These are phyloP conservation scores for Scaptomyza caliginosa DNA, from an alignment of 2,888 invertebrate genomes.

Conservation along the genomic window DNA sequence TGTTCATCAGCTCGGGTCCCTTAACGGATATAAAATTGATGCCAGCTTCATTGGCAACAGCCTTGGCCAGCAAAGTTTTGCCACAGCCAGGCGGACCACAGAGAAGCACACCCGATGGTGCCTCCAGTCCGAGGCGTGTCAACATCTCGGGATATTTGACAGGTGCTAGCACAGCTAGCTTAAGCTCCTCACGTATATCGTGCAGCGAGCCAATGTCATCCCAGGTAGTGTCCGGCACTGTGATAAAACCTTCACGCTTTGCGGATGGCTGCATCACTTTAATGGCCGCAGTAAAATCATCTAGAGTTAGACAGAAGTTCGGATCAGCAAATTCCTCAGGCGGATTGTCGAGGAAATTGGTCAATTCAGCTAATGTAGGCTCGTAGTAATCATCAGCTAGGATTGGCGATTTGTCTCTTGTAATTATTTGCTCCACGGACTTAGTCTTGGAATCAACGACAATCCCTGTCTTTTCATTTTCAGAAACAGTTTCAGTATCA, in stretches of 20 bases:
- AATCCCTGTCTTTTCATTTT: neutral
- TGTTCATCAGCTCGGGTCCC: conserved; percentile 98
- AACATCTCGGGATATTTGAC: conserved; percentile 94
- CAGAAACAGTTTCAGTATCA: conserved; percentile 22
- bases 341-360: conserved; percentile 88
- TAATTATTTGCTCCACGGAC: neutral
- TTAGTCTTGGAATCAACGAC: neutral
- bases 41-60: conserved; percentile 98
- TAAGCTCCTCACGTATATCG: conserved; percentile 94
- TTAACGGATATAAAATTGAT: conserved; percentile 99
- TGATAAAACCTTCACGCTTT: conserved; percentile 98
- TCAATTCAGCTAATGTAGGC: conserved; percentile 85
- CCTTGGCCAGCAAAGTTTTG: conserved; percentile 98
- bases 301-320: conserved; percentile 88
- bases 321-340: conserved; percentile 88
- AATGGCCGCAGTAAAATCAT: conserved; percentile 91
- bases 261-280: conserved; percentile 95
- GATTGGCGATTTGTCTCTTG: conserved; percentile 6
- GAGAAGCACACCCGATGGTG: conserved; percentile 95
- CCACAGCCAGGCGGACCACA: conserved; percentile 99
- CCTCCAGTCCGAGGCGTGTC: conserved; percentile 90
- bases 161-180: conserved; percentile 95
- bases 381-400: conserved; percentile 55
- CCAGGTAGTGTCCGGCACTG: conserved; percentile 99
- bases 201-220: conserved; percentile 96